Evolutionary conservation across 2,113 vertebrate genomes (phyloP).

Genomic region (Phrynosoma platyrhinos): DNA sequence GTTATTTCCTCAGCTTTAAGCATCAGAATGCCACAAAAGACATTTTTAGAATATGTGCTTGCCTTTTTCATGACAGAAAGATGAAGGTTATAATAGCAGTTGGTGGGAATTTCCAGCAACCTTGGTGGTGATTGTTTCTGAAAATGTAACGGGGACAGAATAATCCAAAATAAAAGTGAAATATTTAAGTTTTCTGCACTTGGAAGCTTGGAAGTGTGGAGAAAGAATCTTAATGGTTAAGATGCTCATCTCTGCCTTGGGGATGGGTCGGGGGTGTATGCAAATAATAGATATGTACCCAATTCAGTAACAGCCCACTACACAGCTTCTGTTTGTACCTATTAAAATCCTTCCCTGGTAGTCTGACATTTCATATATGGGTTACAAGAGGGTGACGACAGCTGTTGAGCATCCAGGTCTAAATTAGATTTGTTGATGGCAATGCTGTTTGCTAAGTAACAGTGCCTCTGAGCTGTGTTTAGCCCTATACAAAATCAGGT

Average conservation of each 20-base stretch:
- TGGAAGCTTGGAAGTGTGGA: neutral
- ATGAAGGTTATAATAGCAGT: neutral
- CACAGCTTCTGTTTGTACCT: neutral
- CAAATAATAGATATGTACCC: neutral
- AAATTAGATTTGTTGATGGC: constrained; percentile 39
- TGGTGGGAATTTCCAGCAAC: neutral
- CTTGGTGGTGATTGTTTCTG: no score
- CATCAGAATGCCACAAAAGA: no score
- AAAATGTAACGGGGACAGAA: neutral
- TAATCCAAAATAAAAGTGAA: neutral
- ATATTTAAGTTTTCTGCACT: constrained; percentile 21
- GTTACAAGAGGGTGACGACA: constrained; percentile 6
- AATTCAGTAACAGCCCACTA: neutral
- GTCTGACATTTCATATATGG: constrained; percentile 16
- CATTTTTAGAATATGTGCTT: neutral
- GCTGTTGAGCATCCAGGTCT: constrained; percentile 17
- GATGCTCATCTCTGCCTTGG: fast-evolving
- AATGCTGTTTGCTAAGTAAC: neutral
- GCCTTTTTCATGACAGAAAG: neutral
- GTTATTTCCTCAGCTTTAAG: neutral
- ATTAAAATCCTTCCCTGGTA: fast-evolving
- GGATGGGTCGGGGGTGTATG: neutral
- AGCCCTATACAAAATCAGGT: neutral
- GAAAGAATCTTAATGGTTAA: neutral
- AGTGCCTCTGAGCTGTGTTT: neutral